phyloP scores from a whole-genome alignment of 2,888 invertebrate species.

The Polydrusus pterygomalis region DNA sequence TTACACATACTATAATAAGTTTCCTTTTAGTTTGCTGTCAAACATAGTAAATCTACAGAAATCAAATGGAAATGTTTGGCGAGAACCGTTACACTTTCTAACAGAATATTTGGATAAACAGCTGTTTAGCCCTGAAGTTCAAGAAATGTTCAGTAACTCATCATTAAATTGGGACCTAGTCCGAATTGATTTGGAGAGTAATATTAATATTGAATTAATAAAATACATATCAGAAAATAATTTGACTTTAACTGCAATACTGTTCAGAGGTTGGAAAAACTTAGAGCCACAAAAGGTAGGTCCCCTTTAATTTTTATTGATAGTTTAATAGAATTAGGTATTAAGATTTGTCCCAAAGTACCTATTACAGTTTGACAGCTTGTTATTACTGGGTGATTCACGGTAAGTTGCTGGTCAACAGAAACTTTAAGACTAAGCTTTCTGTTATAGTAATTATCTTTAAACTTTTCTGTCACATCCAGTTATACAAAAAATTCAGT shows the following conservation, averaged over 20 bases:
- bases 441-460: no score
- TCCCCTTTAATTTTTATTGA: neutral
- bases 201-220: conserved; percentile 16
- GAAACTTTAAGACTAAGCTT: no score
- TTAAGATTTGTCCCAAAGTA: no score
- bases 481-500: no score
- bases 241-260: conserved; percentile 5
- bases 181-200: neutral
- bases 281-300: conserved; percentile 23
- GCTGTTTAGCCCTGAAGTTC: conserved; percentile 2
- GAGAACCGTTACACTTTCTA: conserved; percentile 15
- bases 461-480: no score
- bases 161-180: conserved; percentile 19
- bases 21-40: conserved; percentile 3
- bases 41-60: neutral
- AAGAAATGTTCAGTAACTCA: conserved; percentile 24
- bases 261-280: conserved; percentile 17
- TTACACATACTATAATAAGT: no score
- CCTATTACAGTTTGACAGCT: no score
- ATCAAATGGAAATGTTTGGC: neutral
- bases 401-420: no score
- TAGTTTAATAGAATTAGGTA: neutral
- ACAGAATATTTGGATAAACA: conserved; percentile 17
- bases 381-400: no score
- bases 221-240: conserved; percentile 28